Conservation (phyloP, 1,140 invertebrate species). For the Apis dorsata region DNA sequence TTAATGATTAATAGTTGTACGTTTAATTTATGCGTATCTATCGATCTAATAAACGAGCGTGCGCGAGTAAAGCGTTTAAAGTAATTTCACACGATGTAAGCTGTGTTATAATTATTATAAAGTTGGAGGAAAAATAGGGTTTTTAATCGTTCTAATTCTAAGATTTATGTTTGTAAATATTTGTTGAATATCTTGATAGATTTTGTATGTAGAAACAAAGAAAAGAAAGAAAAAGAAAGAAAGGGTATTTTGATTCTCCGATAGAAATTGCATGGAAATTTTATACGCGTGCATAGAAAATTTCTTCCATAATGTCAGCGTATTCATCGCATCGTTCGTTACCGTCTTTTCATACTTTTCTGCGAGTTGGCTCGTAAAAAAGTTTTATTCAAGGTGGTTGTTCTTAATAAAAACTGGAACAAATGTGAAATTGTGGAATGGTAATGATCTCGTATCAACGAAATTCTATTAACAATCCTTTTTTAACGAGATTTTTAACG, state of each 20-base stretch:
- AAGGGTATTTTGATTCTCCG: not conserved
- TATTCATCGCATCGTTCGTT: constrained; percentile 40
- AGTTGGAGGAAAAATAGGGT: too few species aligned
- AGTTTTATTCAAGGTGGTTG: constrained; percentile 15
- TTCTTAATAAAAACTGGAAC: not conserved
- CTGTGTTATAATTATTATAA: too few species aligned
- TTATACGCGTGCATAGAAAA: constrained; percentile 2
- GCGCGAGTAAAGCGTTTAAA: too few species aligned
- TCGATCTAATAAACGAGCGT: too few species aligned
- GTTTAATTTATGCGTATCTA: too few species aligned
- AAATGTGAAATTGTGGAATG: constrained; percentile 1
- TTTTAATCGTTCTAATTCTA: too few species aligned
- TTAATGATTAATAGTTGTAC: too few species aligned
- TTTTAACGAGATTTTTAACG: too few species aligned
- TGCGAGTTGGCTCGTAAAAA: not conserved
- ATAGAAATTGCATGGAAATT: constrained; percentile 10
- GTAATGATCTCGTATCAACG: not conserved
- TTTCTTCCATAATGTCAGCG: constrained; percentile 23
- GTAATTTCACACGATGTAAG: too few species aligned
- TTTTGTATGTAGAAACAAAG: too few species aligned
- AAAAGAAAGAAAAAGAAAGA: not conserved
- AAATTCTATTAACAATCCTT: not conserved
- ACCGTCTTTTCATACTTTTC: constrained; percentile 41
- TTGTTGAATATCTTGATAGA: too few species aligned
- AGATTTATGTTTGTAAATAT: too few species aligned